Base-by-base conservation (phyloP, 2,888 invertebrate species). In the Ennomos erosarius region DNA sequence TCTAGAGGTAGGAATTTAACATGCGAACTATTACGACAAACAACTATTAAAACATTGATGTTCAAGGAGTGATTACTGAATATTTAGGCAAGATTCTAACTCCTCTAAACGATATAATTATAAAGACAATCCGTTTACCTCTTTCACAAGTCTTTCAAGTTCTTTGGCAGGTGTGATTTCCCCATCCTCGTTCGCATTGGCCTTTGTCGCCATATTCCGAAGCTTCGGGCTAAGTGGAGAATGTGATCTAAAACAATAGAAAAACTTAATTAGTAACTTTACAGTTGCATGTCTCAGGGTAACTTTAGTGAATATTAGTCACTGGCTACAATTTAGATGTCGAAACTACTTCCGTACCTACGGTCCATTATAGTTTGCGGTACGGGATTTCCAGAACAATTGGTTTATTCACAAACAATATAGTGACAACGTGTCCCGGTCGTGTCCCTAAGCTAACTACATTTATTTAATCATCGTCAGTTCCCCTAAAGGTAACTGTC, bases 111-210 rank as follows among this genome's bases (percentile, higher is more conserved):
- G 26, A 26, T 4, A 26, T 26, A 26, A 16, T 16, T 16, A 46
- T n/a, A 44, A 10, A 40, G 35, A 46, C n/a, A 38, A 39, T 36
- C 13, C 40, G 45, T 59, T 75, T 62, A 93, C 94, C 86, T 95
- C 94, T 88, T 95, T 94, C 81, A 96, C 96, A 88, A 96, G 95
- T 76, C 94, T 93, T 88, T 96, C 95, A 73, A 96, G 92, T 79
- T 96, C 95, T 82, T 95, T 94, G 71, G 95, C 93, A 61, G 96
- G 95, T 78, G 94, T 92, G 71, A 93, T 92, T 78, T 94, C 94
- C 73, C 90, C 90, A 67, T 93, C 94, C 61, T 93, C 93, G 70
- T 93, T 87, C 59, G 94, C 93, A 84, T 77, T 89, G 82, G 87
- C 84, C 86, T 94, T 85, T 55, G 84, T 76, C 59, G 86, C 89